phyloP scores from a whole-genome alignment of 2,888 invertebrate species.

The Iselma pallidipennis region DNA sequence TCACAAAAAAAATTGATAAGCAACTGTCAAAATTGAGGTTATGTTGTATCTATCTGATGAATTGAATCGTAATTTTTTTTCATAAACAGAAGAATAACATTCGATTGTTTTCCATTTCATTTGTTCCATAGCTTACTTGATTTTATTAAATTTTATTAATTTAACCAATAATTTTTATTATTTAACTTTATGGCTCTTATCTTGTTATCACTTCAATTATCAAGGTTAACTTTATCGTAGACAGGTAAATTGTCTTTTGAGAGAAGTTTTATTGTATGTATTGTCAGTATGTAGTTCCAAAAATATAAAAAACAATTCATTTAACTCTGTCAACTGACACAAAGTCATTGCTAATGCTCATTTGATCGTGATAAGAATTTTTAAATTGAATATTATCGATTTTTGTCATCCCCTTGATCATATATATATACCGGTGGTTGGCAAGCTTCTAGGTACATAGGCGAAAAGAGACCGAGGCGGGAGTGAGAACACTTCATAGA shows the following conservation, averaged over 20 bases:
- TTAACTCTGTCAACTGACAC: no score
- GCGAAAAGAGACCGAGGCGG: no score
- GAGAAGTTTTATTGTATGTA: no score
- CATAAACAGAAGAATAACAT: neutral
- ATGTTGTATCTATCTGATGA: neutral
- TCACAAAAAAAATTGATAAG: neutral
- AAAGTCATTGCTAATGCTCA: neutral
- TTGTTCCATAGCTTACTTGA: neutral
- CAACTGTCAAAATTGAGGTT: neutral
- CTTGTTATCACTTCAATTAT: neutral
- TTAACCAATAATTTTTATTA: no score
- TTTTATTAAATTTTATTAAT: no score
- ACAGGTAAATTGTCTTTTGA: no score
- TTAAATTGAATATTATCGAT: neutral
- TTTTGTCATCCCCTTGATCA: neutral
- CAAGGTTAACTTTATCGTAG: neutral
- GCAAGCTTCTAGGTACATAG: no score
- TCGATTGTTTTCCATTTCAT: neutral
- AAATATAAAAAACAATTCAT: no score
- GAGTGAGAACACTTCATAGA: no score
- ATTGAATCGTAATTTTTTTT: neutral
- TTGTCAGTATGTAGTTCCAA: no score
- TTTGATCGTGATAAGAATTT: neutral
- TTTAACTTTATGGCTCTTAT: neutral
- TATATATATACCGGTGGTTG: no score